Evolutionary conservation across 2,797 vertebrate genomes (phyloP), one percentile per base, ranked within the genome.

Genomic region (Malurus leucopterus): DNA sequence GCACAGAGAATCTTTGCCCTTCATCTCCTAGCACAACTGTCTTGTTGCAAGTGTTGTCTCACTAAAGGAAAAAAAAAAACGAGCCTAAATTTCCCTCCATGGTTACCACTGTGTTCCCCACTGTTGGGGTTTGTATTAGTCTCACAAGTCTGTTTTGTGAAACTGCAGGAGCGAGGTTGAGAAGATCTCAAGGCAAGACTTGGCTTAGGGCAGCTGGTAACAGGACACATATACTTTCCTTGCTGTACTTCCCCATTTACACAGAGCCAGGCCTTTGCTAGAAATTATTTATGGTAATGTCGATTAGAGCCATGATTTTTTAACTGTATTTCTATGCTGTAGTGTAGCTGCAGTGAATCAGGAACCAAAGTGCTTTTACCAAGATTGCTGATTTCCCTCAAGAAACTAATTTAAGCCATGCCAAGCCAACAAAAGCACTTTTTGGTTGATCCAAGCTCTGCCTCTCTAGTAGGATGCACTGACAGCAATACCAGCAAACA

Each of bases 221-320:
- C 14, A 81, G 77, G 71, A 81, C 80, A 68, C 40, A 50, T 57
- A 93, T 73, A 84, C 85, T 86, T 88, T 88, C 92, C 68, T 69
- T 88, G 79, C 83, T 92, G 6, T 68, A 19, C 61, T 91, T 91
- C 53, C 86, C 78, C 86, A 88, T 91, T 94, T 77, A 80, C 84
- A 94, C 84, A 34, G 90, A 94, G 90, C 85, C 93, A 93, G 89
- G 74, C 68, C 87, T 88, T 54, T 64, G 85, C 80, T 92, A 94
- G 93, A 76, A 94, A 92, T 94, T 95, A 95, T 93, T 95, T 93
- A 93, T 95, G 92, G 94, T 86, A 84, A 94, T 95, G 92, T 93
- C 93, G 92, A 93, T 95, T 95, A 95, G 89, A 91, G 89, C 87
- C 87, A 91, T 94, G 95, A 95, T 94, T 94, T 94, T 93, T 94